Evolutionary conservation across 2,888 invertebrate species (phyloP), one percentile per base, ranked within the genome.

Genomic region (Drosophila diplacantha): DNA sequence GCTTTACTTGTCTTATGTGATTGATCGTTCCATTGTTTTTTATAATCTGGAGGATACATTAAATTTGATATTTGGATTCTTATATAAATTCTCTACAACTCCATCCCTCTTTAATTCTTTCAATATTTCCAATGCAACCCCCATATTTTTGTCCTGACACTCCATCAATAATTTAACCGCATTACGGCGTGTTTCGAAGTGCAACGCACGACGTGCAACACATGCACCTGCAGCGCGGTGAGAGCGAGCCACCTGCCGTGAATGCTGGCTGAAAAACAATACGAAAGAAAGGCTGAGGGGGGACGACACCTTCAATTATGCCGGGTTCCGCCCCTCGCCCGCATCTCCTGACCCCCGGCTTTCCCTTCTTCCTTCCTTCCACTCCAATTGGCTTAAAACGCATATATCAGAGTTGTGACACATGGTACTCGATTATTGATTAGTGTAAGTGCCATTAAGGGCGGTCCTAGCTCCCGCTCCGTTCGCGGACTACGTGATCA

Each of bases 361-460:
- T 12, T 43, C 7, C 43, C 26, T n/a, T 24, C 46, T 22, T 41
- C 29, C 37, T 18, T 41, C 24, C 46, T 44, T 37, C 35, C 43
- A 53, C 60, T 73, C 72, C 73, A 81, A 69, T 78, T 65, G 73
- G 67, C 47, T 44, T 60, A 39, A 61, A 46, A 34, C 51, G 61
- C 67, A 56, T 52, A 22, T 75, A 74, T 77, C 52, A 50, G 29
- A 38, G 49, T 54, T 54, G 47, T 57, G 32, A 49, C 44, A 38
- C 46, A 61, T 57, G 49, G 18, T 34, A 38, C 43, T 41, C 64
- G 49, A 69, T 73, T 83, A 83, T 78, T 78, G 81, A 83, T 78
- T 83, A 74, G 75, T 77, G 72, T 65, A 80, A 74, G 68, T 82
- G 72, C 52, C 64, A 69, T 81, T 80, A 61, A 72, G 53, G 57